Conservation (phyloP, 2,113 vertebrate genomes). For the Sphyrna mokarran region DNA sequence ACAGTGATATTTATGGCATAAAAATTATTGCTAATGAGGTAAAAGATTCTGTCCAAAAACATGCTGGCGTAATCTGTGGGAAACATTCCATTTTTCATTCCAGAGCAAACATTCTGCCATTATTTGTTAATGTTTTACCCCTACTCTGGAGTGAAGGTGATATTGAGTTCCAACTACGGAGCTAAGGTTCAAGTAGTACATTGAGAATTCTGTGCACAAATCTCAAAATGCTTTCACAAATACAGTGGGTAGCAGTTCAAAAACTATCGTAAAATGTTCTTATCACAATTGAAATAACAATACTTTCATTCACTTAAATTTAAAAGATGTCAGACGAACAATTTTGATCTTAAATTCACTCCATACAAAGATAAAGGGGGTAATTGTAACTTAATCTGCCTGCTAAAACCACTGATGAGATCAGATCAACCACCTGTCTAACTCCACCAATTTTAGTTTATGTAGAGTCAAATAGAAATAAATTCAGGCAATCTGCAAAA, state of each 20-base stretch:
- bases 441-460: background rate
- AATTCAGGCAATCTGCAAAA: background rate
- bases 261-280: background rate
- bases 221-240: background rate
- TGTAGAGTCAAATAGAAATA: background rate
- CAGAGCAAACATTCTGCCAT: no score
- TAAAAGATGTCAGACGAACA: background rate
- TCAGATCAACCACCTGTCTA: background rate
- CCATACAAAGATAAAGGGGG: background rate
- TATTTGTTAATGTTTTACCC: no score
- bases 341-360: background rate
- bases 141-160: background rate
- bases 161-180: background rate
- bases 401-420: background rate
- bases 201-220: background rate
- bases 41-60: no score
- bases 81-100: no score
- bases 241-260: background rate
- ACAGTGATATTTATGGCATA: no score
- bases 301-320: background rate
- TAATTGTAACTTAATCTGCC: background rate
- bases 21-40: no score
- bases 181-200: background rate
- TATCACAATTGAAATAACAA: background rate
- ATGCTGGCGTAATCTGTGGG: no score